Evolutionary conservation across 37 sponge, comb jelly and placozoan species (phyloP), one percentile per base, ranked within the genome.

Genomic region (Amphimedon queenslandica): DNA sequence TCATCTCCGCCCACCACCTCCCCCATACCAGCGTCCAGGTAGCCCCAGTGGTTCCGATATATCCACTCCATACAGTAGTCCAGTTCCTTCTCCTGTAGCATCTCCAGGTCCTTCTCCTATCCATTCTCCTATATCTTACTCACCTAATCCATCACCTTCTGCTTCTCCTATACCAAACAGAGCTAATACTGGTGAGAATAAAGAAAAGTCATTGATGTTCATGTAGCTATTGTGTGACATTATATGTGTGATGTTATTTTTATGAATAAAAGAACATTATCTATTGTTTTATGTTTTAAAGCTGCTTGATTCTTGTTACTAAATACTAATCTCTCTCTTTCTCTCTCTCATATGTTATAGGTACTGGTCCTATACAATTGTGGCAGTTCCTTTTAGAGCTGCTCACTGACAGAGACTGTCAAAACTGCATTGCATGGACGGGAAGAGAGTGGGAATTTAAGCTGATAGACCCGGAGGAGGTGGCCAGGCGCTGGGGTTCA

Each of bases 391-490:
- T 96, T 10, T 70, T 96, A 64, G 97, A 96, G 70, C 81, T 96
- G 42, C 80, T 96, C 23, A 93, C 91, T 1, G 94, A 96, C 61
- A 70, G 90, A 3, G 89, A 83, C 28, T 80, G 84, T 55, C 88
- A 88, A 67, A 80, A 90, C 71, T 92, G 88, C 81, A 98, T 98
- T 29, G 70, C 81, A 20, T 98, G 99, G 99, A 94, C 96, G 3
- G 91, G 88, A 0, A 63, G 87, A 0, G 96, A 98, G 75, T 89
- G 96, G 88, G 96, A 98, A 80, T 98, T 98, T 65, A 98, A 98
- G 71, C 88, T 98, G 27, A 89, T 87, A 40, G 90, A 94, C 81
- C 92, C 93, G 5, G 90, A 95, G 56, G 93, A 88, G 76, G 93
- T 98, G 35, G 96, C 99, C 3, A 74, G 87, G 23, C 55, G 84